Evolutionary conservation across 2,888 invertebrate genomes (phyloP), one percentile per base, ranked within the genome.

Genomic region (Spodoptera picta): DNA sequence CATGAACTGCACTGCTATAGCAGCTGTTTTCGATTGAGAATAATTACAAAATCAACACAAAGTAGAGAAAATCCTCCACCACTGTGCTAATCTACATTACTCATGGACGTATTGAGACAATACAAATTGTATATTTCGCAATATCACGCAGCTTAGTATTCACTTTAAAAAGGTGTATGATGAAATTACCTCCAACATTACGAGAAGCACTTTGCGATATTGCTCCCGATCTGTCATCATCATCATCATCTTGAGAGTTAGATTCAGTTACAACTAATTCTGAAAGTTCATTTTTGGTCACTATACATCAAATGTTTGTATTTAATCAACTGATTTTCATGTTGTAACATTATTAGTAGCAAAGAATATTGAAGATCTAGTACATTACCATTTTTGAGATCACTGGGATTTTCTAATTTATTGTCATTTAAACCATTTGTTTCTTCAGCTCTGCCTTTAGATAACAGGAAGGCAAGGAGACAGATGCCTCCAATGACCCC

Each of bases 401-500:
- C 83, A 73, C 59, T 46, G 4, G 67, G 44, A 65, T 50, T 36
- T 48, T 59, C 67, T 43, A 60, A 14, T 14, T 71, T 72, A 43
- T 9, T 44, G 5, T 7, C 50, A 45, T 58, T 49, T 43, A 41
- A 27, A 46, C 45, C 64, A 12, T 65, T 68, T 36, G 46, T 47
- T 51, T 71, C 77, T 53, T 80, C 77, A 45, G 79, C 63, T 58
- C 47, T 60, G 47, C 72, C 68, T 57, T 71, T 9, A 59, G 75
- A 68, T 63, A 83, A 60, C 70, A 79, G 76, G 62, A 78, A 65
- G 73, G 82, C 74, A 27, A 83, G 60, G 71, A 85, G 72, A 73
- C 73, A 81, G n/a, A 74, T 47, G 69, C 81, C 76, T 76, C 76
- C 72, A 54, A 74, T 54, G 10, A 70, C 62, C 64, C 74, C 69